These are phyloP conservation scores for Virgularia gustaviana DNA, from an alignment of 92 coral and sea anemone genomes.

Conservation along the genomic window DNA sequence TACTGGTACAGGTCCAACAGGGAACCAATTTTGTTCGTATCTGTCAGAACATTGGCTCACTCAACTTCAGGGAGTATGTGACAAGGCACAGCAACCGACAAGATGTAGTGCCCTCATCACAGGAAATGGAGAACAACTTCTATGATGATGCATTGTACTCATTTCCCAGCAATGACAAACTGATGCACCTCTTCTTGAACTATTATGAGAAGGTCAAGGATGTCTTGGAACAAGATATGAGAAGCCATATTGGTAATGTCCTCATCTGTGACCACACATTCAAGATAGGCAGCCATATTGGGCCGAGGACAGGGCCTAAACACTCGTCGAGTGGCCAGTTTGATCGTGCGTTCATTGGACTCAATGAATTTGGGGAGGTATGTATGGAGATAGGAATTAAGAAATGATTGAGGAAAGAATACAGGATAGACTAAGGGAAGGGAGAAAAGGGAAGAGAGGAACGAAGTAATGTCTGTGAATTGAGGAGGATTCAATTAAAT, in stretches of 20 bases:
- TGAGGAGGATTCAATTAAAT: too few relatives aligned
- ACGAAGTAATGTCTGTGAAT: too few relatives aligned
- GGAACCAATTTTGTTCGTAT: conserved; percentile 61
- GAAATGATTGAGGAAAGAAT: too few relatives aligned
- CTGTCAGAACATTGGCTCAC: conserved; percentile 50
- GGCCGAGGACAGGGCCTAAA: conserved; percentile 43
- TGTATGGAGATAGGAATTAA: too few relatives aligned
- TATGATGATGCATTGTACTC: conserved; percentile 55
- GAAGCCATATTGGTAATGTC: conserved; percentile 54
- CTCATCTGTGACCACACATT: conserved; percentile 71
- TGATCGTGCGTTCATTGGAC: conserved; percentile 63
- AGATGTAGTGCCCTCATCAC: neutral
- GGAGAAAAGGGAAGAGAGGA: too few relatives aligned
- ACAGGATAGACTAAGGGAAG: too few relatives aligned
- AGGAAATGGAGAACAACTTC: conserved; percentile 37
- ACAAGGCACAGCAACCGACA: conserved; percentile 50
- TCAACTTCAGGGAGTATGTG: conserved; percentile 65
- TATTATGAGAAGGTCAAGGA: conserved; percentile 55
- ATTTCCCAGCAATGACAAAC: conserved; percentile 70
- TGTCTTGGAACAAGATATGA: conserved; percentile 53
- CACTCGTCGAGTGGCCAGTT: conserved; percentile 55
- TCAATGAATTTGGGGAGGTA: conserved; percentile 70
- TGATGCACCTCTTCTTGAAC: conserved; percentile 63
- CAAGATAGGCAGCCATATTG: conserved; percentile 59
- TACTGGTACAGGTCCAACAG: conserved; percentile 56